These are phyloP conservation scores for Chelonoidis abingdonii DNA, from an alignment of 2,113 vertebrate species.

Conservation along the genomic window DNA sequence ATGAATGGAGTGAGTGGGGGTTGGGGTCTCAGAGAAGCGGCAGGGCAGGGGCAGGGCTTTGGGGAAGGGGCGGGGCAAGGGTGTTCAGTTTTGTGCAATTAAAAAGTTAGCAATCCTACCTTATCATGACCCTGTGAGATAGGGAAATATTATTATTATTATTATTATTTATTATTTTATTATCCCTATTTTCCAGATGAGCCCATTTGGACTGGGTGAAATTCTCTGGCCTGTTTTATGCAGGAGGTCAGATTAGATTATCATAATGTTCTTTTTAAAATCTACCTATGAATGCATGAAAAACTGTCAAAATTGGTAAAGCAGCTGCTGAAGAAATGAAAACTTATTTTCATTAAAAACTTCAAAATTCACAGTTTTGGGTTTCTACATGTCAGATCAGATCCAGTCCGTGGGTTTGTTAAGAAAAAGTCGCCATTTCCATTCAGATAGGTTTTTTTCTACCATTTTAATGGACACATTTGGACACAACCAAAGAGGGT, in stretches of 20 bases:
- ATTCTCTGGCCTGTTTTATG: fast-evolving
- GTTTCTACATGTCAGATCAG: background rate
- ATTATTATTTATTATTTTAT: too few species aligned
- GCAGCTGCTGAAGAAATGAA: background rate
- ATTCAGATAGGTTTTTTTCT: background rate
- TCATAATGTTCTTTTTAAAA: too few species aligned
- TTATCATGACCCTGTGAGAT: background rate
- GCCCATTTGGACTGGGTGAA: background rate
- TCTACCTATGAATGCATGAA: background rate
- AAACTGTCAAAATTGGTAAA: background rate
- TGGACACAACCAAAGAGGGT: background rate
- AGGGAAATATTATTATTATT: constrained; percentile 32
- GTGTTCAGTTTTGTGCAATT: too few species aligned
- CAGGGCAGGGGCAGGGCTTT: too few species aligned
- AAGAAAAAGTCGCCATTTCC: background rate
- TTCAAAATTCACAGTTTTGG: background rate
- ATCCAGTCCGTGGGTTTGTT: background rate
- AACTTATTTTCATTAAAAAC: too few species aligned
- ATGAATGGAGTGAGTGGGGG: too few species aligned
- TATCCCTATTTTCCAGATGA: constrained; percentile 47
- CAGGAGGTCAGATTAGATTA: background rate
- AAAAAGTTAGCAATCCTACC: background rate
- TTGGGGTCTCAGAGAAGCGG: too few species aligned
- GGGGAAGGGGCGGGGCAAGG: too few species aligned
- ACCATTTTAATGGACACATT: background rate